These are phyloP conservation scores for Chirona hameri DNA, from an alignment of 2,888 invertebrate species.

Conservation along the genomic window DNA sequence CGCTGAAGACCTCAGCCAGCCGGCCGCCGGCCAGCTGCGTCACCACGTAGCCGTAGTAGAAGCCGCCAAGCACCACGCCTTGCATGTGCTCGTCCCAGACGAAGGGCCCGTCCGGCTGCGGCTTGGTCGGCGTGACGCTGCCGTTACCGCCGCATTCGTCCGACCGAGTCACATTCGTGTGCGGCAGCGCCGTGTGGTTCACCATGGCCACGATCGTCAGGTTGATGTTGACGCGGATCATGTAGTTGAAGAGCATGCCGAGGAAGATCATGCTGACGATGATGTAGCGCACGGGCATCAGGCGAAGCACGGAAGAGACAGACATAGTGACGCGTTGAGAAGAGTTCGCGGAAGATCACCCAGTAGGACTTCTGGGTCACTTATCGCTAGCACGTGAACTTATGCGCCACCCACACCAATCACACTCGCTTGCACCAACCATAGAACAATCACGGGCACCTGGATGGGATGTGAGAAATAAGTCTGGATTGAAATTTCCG, in stretches of 20 bases:
- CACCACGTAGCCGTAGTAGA: constrained; percentile 48
- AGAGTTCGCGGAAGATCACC: no score
- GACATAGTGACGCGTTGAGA: no score
- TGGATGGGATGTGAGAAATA: no score
- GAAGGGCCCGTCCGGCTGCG: background rate
- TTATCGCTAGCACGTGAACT: no score
- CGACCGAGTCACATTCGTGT: constrained; percentile 31
- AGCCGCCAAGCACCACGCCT: constrained; percentile 45
- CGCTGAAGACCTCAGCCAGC: constrained; percentile 50
- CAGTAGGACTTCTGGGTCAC: no score
- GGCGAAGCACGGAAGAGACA: background rate
- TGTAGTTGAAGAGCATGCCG: constrained; percentile 68
- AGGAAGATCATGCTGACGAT: constrained; percentile 85
- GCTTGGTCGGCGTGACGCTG: background rate
- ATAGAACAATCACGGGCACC: no score
- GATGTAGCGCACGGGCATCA: constrained; percentile 60
- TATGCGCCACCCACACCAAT: no score
- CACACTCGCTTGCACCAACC: no score
- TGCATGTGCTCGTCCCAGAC: constrained; percentile 45
- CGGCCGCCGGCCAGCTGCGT: constrained; percentile 48
- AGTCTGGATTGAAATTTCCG: no score
- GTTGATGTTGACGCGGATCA: constrained; percentile 77
- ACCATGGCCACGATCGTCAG: constrained; percentile 84
- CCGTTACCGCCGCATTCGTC: constrained; percentile 28
- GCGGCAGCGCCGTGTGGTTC: constrained; percentile 34